Percentiles rank a stretch among this genome's conserved stretches.
These are phyloP conservation scores for Molossus alvarezi DNA, from an alignment of 2,797 vertebrate species.

Conservation along the genomic window DNA sequence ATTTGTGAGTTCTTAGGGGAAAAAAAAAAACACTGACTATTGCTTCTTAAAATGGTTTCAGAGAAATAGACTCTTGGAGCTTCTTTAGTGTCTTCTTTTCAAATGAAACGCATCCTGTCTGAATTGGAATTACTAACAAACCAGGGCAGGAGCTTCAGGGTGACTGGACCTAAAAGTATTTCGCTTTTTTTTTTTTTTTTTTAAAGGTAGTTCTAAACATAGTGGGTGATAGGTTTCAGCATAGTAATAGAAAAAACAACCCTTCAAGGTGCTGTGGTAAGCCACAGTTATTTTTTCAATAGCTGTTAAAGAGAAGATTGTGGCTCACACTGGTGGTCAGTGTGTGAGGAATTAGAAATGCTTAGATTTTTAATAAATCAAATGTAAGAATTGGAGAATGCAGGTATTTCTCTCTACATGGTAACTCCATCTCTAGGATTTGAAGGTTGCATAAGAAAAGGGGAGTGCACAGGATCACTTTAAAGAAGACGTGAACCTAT, in stretches of 20 bases:
- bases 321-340: conserved; percentile 60
- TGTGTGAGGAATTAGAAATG: conserved; percentile 43
- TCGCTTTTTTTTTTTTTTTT: not conserved
- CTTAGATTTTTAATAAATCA: not conserved
- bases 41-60: conserved; percentile 69
- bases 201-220: conserved; percentile 7
- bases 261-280: conserved; percentile 63
- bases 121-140: conserved; percentile 48
- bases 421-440: not conserved
- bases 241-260: conserved; percentile 68
- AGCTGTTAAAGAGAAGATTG: conserved; percentile 69
- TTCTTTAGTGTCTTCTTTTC: conserved; percentile 40
- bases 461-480: not conserved
- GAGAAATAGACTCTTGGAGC: conserved; percentile 59
- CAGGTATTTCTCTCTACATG: not conserved
- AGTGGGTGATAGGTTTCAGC: conserved; percentile 7
- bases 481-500: not conserved
- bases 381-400: not conserved
- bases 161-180: conserved; percentile 64
- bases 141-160: conserved; percentile 65
- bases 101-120: conserved; percentile 72
- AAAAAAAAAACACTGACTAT: not conserved
- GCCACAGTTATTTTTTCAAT: conserved; percentile 47
- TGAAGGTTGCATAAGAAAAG: not conserved
- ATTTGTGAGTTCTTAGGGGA: not conserved